A percentile compares a stretch with the other conserved stretches of the same genome.
phyloP scores from a whole-genome alignment of 2,113 vertebrate genomes.

The Xyliphius kryptos region DNA sequence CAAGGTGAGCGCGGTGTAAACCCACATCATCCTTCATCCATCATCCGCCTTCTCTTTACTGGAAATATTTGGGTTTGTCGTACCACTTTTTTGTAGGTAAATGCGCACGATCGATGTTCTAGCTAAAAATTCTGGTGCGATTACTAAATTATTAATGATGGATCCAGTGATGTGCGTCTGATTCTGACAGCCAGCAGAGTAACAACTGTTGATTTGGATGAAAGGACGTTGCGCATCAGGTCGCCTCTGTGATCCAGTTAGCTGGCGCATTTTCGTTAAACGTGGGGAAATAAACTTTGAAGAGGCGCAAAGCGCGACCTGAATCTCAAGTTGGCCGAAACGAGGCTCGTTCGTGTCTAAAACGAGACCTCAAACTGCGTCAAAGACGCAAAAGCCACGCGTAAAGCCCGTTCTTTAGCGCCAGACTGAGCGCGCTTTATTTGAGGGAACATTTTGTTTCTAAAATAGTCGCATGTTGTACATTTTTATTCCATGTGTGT shows the following conservation, averaged over 20 bases:
- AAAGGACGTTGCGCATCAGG: background rate
- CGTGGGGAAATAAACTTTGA: conserved; percentile 42
- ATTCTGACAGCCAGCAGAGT: background rate
- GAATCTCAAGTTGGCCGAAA: conserved; percentile 41
- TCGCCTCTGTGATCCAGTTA: background rate
- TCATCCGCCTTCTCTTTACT: background rate
- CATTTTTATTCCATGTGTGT: no score
- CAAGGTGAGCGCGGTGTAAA: conserved; percentile 57
- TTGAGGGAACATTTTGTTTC: background rate
- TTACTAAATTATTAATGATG: no score
- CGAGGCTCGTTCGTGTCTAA: background rate
- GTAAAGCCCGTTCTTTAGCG: no score
- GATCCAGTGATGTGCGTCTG: background rate
- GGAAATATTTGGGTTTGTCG: no score
- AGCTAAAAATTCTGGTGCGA: no score
- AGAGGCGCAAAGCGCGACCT: conserved; percentile 38
- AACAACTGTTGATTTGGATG: conserved; percentile 47
- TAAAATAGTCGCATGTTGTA: no score
- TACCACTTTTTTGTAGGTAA: no score
- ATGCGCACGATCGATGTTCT: no score
- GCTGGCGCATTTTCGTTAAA: background rate
- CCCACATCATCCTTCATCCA: background rate
- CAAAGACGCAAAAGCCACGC: background rate
- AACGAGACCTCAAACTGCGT: background rate
- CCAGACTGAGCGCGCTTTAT: conserved; percentile 30